These are phyloP conservation scores for Tillus elongatus DNA, from an alignment of 2,888 invertebrate genomes.

Conservation along the genomic window DNA sequence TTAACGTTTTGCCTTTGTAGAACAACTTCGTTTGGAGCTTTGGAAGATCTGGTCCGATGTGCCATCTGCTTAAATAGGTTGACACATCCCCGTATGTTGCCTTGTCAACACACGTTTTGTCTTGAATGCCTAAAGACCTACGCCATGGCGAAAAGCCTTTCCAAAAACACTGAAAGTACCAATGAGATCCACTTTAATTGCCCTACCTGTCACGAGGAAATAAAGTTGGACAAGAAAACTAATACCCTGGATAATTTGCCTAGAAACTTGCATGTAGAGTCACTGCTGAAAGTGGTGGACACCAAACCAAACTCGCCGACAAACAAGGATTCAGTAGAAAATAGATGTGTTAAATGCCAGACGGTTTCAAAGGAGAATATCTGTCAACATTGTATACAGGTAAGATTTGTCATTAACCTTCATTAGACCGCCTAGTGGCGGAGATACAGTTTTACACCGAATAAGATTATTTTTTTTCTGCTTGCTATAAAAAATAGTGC, in stretches of 20 bases:
- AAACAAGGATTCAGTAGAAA: constrained; percentile 18
- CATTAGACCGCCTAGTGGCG: no score
- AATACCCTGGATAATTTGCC: constrained; percentile 50
- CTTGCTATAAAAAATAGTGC: no score
- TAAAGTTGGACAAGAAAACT: constrained; percentile 43
- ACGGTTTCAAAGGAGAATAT: constrained; percentile 31
- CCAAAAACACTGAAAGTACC: constrained; percentile 11
- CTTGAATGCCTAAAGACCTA: constrained; percentile 47
- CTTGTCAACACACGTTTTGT: constrained; percentile 62
- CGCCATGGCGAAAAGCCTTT: constrained; percentile 11
- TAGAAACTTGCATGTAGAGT: constrained; percentile 59
- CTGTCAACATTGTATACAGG: constrained; percentile 56
- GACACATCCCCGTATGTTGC: constrained; percentile 52
- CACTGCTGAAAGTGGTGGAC: constrained; percentile 47
- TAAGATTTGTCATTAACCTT: no score
- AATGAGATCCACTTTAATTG: constrained; percentile 37
- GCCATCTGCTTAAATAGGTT: constrained; percentile 51
- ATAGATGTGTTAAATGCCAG: constrained; percentile 38
- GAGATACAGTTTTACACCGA: no score
- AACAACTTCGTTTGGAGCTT: no score
- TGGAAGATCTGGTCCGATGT: constrained; percentile 54
- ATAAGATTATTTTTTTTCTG: no score
- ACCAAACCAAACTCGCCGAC: constrained; percentile 23
- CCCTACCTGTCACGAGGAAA: constrained; percentile 49
- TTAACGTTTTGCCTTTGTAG: no score